These are phyloP conservation scores for Choloepus didactylus DNA, from an alignment of 2,797 vertebrate species.

Conservation along the genomic window DNA sequence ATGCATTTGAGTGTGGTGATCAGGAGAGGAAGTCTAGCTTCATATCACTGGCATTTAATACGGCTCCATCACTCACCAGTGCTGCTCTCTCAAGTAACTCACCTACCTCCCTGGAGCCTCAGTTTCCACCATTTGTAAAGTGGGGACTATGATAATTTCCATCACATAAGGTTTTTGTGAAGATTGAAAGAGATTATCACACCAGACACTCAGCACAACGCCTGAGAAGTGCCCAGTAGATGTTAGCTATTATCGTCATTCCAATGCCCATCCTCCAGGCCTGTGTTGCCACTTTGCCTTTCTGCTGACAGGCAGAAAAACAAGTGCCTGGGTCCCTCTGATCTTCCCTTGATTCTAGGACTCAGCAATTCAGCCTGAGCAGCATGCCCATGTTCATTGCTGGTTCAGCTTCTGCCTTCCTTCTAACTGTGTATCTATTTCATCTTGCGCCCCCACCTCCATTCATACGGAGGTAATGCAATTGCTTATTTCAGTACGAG, in stretches of 20 bases:
- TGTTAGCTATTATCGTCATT: background rate
- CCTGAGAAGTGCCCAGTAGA: fast-evolving
- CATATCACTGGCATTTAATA: background rate
- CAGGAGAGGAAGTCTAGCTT: background rate
- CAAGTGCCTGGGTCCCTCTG: background rate
- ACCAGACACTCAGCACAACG: background rate
- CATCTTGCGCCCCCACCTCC: slow-evolving; percentile 67
- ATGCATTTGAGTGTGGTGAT: slow-evolving; percentile 31
- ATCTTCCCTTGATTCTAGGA: background rate
- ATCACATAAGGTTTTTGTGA: background rate
- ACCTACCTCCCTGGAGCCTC: background rate
- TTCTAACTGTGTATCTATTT: slow-evolving; percentile 84
- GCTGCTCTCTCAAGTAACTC: background rate
- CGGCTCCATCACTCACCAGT: background rate
- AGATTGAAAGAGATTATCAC: background rate
- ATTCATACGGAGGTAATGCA: slow-evolving; percentile 83
- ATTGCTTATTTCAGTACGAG: slow-evolving; percentile 84
- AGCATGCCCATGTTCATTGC: background rate
- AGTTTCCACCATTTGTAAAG: background rate
- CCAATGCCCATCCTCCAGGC: no score
- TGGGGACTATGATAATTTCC: no score
- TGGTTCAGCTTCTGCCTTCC: slow-evolving; percentile 65
- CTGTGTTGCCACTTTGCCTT: background rate
- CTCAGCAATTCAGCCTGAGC: background rate
- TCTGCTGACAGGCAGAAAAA: background rate